Evolutionary conservation across 2,797 vertebrate genomes (phyloP), one percentile per base, ranked within the genome.

Genomic region (Oreochromis grahami): DNA sequence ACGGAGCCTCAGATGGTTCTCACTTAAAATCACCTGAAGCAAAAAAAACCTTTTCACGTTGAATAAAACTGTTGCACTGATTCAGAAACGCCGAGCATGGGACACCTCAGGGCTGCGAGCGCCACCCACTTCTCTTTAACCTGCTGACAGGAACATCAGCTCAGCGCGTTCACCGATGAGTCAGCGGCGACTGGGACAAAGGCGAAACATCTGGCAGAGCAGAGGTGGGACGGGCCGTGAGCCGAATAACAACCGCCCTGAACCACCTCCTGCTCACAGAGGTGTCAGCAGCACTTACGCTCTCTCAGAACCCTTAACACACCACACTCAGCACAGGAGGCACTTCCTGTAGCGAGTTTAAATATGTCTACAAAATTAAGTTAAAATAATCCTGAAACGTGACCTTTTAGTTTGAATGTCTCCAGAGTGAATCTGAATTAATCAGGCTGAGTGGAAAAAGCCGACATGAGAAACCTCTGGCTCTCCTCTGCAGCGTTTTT

Each of bases 1-100:
- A 65, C 21, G 19, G 60, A 65, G 34, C 34, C 19, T 63, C 58
- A 63, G 32, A 63, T 13, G 34, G 34, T 63, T 63, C 34, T 36
- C 32, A n/a, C 32, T 63, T 63, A 21, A 38, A 63, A 8, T 63
- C 34, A 63, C 32, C 58, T 8, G 11, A 38, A 63, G 19, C 58
- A 36, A 36, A 63, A 63, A n/a, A 38, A 65, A 0, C 0, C 0
- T 8, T 60, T 65, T 63, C 32, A 63, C 0, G 10, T 63, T 63
- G 58, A 63, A 36, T n/a, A 36, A 36, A 63, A 63, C 58, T 36
- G 32, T 63, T 63, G 17, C 17, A 9, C 34, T 34, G 56, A 60
- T 19, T 12, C 56, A 60, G 17, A 60, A 60, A 60, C 6, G 9
- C 7, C 2, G 6, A 60, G 60, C 34, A 38, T n/a, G 34, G 60